Base-by-base conservation (phyloP, 2,888 invertebrate genomes). In the Yponomeuta malinellus region DNA sequence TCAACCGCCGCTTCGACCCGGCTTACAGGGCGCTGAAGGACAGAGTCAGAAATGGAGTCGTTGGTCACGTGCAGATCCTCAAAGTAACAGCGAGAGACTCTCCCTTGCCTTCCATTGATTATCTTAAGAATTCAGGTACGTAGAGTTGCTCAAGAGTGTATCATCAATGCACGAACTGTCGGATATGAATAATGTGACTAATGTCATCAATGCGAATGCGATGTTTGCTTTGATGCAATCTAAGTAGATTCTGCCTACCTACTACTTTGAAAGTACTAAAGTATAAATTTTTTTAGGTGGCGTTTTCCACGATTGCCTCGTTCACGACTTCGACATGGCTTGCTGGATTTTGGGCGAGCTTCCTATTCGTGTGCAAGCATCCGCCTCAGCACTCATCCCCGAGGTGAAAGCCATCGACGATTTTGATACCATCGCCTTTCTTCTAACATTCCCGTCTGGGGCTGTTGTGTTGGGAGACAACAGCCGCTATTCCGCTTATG, bases 1-100 rank as follows among this genome's bases (percentile, higher is more conserved):
- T 95, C 83, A 95, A 95, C 81, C 93, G 95, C 73, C 93, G 95
- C 31, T 95, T 95, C 78, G 95, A 95, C 79, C 94, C 94, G 0
- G 90, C 93, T 37, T 94, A 94, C 77, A 81, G 82, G 52, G 80
- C 86, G 2, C 80, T 95, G 0, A 89, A 88, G 73, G 79, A 91
- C 0, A 85, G 92, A 71, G 93, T 94, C 0, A 83, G 88, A 23
- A 84, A 85, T 2, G 95, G 95, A 15, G 93, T 93, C 67, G 84
- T 95, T 29, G 95, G 95, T 9, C 93, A 94, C 72, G 89, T 95
- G 1, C 94, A 94, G 73, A 90, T 93, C n/a, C 85, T 95, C 33
- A 95, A 94, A 83, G 92, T 94, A 0, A 93, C 94, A 23, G 90
- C 94, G 10, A 88, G 95, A 74, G 95, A 95, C 78, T 94, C 94